phyloP scores from a whole-genome alignment of 2,113 vertebrate genomes.

The Neolamprologus devosi region DNA sequence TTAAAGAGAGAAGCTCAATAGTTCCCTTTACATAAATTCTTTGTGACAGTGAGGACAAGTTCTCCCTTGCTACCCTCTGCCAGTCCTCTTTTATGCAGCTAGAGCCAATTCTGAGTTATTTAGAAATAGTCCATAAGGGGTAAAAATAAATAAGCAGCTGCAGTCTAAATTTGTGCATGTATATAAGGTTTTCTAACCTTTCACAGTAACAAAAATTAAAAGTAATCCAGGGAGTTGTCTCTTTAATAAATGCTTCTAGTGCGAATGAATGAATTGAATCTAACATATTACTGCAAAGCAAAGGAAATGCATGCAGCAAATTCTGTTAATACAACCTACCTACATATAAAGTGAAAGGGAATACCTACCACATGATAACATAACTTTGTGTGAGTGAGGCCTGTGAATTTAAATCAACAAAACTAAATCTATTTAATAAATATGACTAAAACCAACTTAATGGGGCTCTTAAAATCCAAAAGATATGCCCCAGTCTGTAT shows the following conservation, averaged over 20 bases:
- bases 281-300: background rate
- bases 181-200: background rate
- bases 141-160: background rate
- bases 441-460: background rate
- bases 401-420: background rate
- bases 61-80: background rate
- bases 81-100: background rate
- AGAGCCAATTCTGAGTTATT: background rate
- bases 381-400: background rate
- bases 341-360: background rate
- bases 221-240: background rate
- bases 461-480: background rate
- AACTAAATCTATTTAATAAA: background rate
- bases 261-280: background rate
- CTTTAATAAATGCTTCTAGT: background rate
- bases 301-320: background rate
- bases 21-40: background rate
- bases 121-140: background rate
- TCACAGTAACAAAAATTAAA: background rate
- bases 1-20: background rate
- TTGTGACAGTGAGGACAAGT: background rate
- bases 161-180: background rate
- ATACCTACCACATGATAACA: background rate
- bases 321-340: background rate
- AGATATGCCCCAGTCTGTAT: background rate